Evolutionary conservation across 2,888 invertebrate genomes (phyloP), one percentile per base, ranked within the genome.

Genomic region (Carcina quercana): DNA sequence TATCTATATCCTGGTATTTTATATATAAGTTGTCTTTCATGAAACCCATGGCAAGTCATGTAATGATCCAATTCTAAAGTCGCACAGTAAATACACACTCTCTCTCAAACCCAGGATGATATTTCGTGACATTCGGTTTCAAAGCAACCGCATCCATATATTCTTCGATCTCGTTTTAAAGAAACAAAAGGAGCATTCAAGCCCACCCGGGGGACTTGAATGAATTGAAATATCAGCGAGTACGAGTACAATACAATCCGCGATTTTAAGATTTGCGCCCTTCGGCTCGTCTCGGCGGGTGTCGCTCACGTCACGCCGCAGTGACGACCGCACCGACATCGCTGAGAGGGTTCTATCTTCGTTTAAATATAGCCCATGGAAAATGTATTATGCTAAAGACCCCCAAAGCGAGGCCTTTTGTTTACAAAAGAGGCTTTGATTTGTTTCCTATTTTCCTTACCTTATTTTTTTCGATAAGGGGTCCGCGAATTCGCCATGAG

Each of bases 211-310:
- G 53, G 53, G 57, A 59, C 40, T 43, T 37, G 48, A 57, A 50
- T 43, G 63, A 66, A 73, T 69, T 69, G 67, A 68, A 71, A 70
- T 69, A 72, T 69, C 66, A 64, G 59, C 53, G 53, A 45, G 55
- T 51, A 67, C 53, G 53, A 45, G 55, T 51, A 67, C 61, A 61
- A 66, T 58, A 56, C 58, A 48, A 52, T 48, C 35, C 53, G 40
- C 45, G 54, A 53, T 53, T 56, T 49, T 44, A 51, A 63, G 67
- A 65, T 64, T 65, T 60, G 51, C 37, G 38, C 28, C 13, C 13
- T 22, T 33, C 13, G 26, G 2, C 15, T 24, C 37, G 37, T 28
- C 21, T 25, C 28, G 35, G 20, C 22, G n/a, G n/a, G n/a, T n/a
- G n/a, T 10, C 47, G 40, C 35, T 29, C 30, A 29, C 10, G 11